Evolutionary conservation across 2,797 vertebrate genomes (phyloP), one percentile per base, ranked within the genome.

Genomic region (Harpagifer antarcticus): DNA sequence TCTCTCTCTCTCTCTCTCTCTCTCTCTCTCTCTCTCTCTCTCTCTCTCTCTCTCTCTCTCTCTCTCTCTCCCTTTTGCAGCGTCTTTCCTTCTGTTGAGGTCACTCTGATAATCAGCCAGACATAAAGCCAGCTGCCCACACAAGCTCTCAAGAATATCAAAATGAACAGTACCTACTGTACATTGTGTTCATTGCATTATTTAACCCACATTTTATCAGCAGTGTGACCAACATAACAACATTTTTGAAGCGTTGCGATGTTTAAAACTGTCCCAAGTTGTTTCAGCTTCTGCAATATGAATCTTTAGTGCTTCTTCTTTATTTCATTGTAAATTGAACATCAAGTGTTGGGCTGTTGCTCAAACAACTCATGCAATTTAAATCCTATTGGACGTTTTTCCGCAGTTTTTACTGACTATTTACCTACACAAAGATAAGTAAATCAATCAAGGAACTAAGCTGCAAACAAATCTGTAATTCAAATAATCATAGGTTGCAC

Each of bases 21-120:
- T 75, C 49, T 1, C 82, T 65, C 61, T 78, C 76, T 75, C 49
- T 1, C 82, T 65, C 61, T 78, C 76, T 75, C 49, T 1, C 82
- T 65, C 61, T 78, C 76, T 75, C 49, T 1, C n/a, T n/a, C 42
- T 62, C 19, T 16, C 53, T 55, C 27, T 40, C 49, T 1, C 42
- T 62, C 19, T 16, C 53, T 55, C 27, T 40, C 2, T 31, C 49
- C 16, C 54, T 58, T 57, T 74, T 76, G 59, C 72, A 67, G 71
- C 12, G 48, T 88, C 78, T 85, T 82, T 80, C 67, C 57, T 76
- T 83, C 69, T 87, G 73, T 82, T 83, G 82, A 59, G 27, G 72
- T 86, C 79, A 79, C 76, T 80, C 63, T 72, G 73, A 84, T 83
- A 81, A 86, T 83, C 72, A 88, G 71, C 81, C 20, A 20, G 66